Evolutionary conservation across 2,888 invertebrate genomes (phyloP), one percentile per base, ranked within the genome.

Genomic region (Drosophila fulvimacula): DNA sequence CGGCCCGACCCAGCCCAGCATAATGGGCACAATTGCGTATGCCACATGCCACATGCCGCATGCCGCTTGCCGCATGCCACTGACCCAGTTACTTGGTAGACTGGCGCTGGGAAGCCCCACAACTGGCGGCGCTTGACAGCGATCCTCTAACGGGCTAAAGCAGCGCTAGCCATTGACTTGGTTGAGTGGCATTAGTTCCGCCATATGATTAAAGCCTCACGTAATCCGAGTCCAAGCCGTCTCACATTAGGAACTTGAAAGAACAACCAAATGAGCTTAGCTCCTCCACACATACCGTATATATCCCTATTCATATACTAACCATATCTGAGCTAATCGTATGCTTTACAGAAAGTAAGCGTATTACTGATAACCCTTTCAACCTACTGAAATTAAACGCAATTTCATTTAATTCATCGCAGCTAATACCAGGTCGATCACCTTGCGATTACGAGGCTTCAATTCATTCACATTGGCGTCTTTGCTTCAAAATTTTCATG

Each of bases 61-160:
- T 63, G 72, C 69, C 52, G n/a, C 65, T 34, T 55, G 41, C 63
- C 56, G n/a, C 61, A 49, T 70, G 78, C 90, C 86, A 81, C 77
- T 90, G 90, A 90, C 90, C 90, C 79, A 90, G 86, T 90, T 90
- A 79, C 78, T 78, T 69, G 69, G 63, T 62, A 73, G 69, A 51
- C 64, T 76, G 73, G 73, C 74, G 46, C 48, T 63, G 63, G 69
- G 86, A 88, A 88, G 76, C 83, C 88, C 24, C 49, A 10, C 34
- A 86, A 88, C 58, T 83, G 83, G 83, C 65, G 32, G n/a, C 64
- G 72, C 69, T 74, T 78, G 81, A 76, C 82, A 79, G 75, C 71
- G 88, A 83, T 83, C 88, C 78, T 84, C 85, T 38, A 36, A 61
- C 66, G 56, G 48, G 62, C 61, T 42, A 34, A 24, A 60, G 48